phyloP scores from a whole-genome alignment of 2,888 invertebrate genomes.

The Drosophila kanekoi region DNA sequence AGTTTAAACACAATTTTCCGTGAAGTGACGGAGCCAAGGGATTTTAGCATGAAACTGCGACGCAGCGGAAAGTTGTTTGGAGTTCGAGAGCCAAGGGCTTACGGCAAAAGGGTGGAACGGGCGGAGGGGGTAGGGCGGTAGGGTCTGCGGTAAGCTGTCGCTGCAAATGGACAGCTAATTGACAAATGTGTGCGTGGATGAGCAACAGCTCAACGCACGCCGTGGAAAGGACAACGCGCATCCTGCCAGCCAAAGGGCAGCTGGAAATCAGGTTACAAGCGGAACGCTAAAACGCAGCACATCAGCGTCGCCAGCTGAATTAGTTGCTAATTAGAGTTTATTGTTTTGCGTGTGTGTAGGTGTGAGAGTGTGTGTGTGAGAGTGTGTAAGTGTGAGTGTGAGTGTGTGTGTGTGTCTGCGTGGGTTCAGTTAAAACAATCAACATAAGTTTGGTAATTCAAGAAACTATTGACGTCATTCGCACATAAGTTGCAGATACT shows the following conservation, averaged over 20 bases:
- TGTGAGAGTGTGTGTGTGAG: conserved; percentile 5
- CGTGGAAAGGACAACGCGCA: background rate
- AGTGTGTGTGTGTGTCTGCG: conserved; percentile 5
- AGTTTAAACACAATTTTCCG: conserved; percentile 12
- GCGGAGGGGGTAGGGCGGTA: background rate
- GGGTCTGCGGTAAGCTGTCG: background rate
- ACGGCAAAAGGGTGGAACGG: too few species aligned
- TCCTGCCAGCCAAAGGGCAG: conserved; percentile 17
- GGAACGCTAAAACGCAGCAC: too few species aligned
- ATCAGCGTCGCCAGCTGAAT: conserved; percentile 50
- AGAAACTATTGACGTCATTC: conserved; percentile 39
- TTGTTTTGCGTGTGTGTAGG: conserved; percentile 49
- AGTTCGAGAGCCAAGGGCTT: conserved; percentile 26
- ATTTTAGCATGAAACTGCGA: conserved; percentile 41
- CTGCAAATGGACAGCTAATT: conserved; percentile 66
- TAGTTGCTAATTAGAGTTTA: conserved; percentile 72
- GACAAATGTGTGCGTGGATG: conserved; percentile 62
- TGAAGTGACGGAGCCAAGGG: conserved; percentile 16
- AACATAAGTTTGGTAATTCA: conserved; percentile 27
- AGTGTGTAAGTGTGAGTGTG: conserved; percentile 7
- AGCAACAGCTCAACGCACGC: conserved; percentile 8
- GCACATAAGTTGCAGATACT: background rate
- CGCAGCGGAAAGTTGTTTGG: conserved; percentile 23
- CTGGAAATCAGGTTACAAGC: conserved; percentile 50
- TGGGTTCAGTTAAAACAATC: conserved; percentile 21